A percentile compares a stretch with the other conserved stretches of the same genome.
These are phyloP conservation scores for Meriones unguiculatus DNA, from an alignment of 2,113 vertebrate genomes.

Conservation along the genomic window DNA sequence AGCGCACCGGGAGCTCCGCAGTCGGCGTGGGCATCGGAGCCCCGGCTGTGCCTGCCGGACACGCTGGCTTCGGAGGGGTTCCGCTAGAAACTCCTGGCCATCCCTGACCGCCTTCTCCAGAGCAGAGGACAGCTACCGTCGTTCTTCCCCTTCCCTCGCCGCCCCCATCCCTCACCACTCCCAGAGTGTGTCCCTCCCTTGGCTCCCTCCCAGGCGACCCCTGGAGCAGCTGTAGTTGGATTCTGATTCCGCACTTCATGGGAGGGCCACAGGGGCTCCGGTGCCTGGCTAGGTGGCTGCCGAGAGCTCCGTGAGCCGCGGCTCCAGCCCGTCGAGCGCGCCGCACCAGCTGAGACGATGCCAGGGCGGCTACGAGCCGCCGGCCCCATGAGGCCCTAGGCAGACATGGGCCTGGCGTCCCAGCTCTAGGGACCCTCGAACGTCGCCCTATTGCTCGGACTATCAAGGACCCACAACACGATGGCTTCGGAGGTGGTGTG, in stretches of 20 bases:
- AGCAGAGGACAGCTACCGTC: background rate
- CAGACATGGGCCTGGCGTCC: conserved; percentile 44
- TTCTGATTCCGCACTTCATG: conserved; percentile 34
- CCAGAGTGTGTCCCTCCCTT: background rate
- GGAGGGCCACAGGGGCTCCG: conserved; percentile 73
- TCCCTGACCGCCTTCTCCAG: background rate
- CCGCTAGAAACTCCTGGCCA: background rate
- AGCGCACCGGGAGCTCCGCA: background rate
- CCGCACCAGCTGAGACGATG: conserved; percentile 69
- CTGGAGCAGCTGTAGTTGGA: background rate
- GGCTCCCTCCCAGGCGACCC: background rate
- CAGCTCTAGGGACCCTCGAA: conserved; percentile 22
- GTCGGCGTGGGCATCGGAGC: background rate
- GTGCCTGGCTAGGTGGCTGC: conserved; percentile 79
- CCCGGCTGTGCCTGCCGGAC: background rate
- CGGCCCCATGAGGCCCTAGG: conserved; percentile 58
- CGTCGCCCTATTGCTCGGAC: background rate
- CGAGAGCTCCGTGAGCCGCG: conserved; percentile 36
- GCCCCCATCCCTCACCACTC: background rate
- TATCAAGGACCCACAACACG: conserved; percentile 63
- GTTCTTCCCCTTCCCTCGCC: background rate
- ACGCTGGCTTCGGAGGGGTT: background rate
- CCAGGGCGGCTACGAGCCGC: conserved; percentile 72
- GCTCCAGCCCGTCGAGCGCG: conserved; percentile 31
- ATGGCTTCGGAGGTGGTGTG: conserved; percentile 98